phyloP scores from a whole-genome alignment of 64 coral and sea anemone genomes.

The Montipora efflorescens region DNA sequence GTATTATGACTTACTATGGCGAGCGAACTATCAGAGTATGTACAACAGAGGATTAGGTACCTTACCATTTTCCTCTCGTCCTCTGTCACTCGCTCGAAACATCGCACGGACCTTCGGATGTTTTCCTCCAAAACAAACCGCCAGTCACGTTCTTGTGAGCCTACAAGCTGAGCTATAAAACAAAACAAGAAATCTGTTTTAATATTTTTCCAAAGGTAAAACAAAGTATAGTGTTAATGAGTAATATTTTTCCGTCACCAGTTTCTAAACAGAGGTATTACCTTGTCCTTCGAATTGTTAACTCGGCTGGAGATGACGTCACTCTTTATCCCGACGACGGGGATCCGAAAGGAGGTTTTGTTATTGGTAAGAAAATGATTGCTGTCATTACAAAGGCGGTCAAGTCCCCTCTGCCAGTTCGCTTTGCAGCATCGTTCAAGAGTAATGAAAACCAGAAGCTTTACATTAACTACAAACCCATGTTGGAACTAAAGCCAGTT shows the following conservation, averaged over 20 bases:
- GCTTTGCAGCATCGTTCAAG: constrained; percentile 35
- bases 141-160: too few relatives aligned
- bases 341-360: constrained; percentile 32
- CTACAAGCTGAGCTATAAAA: too few relatives aligned
- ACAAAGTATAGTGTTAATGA: neutral
- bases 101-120: too few relatives aligned
- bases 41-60: too few relatives aligned
- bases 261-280: constrained; percentile 39
- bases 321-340: neutral
- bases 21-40: too few relatives aligned
- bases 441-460: constrained; percentile 31
- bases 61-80: too few relatives aligned
- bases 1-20: too few relatives aligned
- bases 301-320: constrained; percentile 29
- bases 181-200: too few relatives aligned
- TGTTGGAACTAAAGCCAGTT: constrained; percentile 59
- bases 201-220: too few relatives aligned
- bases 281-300: constrained; percentile 34
- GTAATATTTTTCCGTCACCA: neutral
- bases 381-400: constrained; percentile 59
- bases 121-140: too few relatives aligned
- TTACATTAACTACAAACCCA: constrained; percentile 73
- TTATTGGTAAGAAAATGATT: constrained; percentile 29
- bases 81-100: too few relatives aligned
- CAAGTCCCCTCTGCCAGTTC: constrained; percentile 61